Conservation (phyloP, 2,113 vertebrate genomes). For the Nettapus auritus region DNA sequence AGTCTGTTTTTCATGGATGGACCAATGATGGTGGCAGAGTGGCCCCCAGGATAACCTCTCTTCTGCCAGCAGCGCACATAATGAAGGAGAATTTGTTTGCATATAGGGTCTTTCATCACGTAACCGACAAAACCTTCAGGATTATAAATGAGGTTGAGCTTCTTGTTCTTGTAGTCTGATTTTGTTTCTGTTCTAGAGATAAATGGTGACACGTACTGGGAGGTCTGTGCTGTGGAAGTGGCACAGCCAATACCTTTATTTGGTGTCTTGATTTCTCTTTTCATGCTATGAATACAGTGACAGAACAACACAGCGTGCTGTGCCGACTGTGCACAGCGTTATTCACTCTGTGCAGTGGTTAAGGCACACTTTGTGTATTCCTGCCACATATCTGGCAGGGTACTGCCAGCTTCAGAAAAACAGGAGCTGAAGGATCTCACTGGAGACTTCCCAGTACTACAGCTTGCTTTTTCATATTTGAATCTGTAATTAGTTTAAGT, state of each 20-base stretch:
- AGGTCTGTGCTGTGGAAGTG: background rate
- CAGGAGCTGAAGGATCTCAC: background rate
- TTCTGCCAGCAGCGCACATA: background rate
- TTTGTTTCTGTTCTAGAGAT: background rate
- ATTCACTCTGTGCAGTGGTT: background rate
- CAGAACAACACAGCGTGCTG: background rate
- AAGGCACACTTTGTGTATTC: background rate
- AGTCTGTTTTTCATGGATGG: background rate
- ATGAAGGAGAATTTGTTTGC: background rate
- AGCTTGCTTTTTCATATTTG: background rate
- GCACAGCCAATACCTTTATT: background rate
- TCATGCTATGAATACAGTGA: background rate
- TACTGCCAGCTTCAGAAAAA: background rate
- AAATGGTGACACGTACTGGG: background rate
- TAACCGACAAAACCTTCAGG: background rate
- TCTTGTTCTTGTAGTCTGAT: background rate
- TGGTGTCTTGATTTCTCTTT: background rate
- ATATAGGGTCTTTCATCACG: background rate
- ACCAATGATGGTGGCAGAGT: background rate
- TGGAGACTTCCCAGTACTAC: background rate
- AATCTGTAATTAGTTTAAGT: background rate
- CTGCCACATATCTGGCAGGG: background rate
- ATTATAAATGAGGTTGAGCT: background rate
- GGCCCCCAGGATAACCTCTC: background rate
- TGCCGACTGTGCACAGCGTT: fast-evolving